Conservation (phyloP, 2,113 vertebrate genomes). For the Salvelinus namaycush region DNA sequence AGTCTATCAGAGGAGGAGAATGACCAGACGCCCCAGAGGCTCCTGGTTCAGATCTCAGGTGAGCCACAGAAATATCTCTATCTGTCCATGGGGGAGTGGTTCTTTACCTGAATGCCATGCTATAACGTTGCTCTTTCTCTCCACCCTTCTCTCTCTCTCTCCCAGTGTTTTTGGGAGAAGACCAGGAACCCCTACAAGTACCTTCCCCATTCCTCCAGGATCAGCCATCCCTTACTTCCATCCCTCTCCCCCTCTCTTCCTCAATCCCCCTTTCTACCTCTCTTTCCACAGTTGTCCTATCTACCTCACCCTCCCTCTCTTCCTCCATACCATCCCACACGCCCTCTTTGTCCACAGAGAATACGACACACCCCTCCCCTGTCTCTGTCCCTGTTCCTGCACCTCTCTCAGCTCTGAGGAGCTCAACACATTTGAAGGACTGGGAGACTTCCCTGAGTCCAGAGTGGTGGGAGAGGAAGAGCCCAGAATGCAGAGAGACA, state of each 20-base stretch:
- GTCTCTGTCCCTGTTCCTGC: not conserved
- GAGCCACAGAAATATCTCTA: not conserved
- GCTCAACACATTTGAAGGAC: not conserved
- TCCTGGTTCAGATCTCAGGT: conserved; percentile 4
- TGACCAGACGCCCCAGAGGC: not conserved
- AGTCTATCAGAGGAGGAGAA: not conserved
- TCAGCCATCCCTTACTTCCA: not conserved
- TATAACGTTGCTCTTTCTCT: not conserved
- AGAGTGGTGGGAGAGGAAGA: conserved; percentile 4
- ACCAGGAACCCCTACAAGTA: not conserved
- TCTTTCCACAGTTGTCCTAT: not conserved
- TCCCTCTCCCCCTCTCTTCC: not conserved
- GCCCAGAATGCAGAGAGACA: not conserved
- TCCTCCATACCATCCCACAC: not conserved
- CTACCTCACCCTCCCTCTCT: not conserved
- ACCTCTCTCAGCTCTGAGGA: not conserved
- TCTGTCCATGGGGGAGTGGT: not conserved
- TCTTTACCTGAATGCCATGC: not conserved
- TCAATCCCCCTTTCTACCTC: not conserved
- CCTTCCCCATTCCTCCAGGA: not conserved
- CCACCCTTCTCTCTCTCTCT: not conserved
- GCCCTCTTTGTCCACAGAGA: not conserved
- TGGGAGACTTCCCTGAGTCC: not conserved
- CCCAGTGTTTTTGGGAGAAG: not conserved
- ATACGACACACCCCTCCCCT: not conserved